Conservation (phyloP, 2,888 invertebrate species). For the Ctena decussata region DNA sequence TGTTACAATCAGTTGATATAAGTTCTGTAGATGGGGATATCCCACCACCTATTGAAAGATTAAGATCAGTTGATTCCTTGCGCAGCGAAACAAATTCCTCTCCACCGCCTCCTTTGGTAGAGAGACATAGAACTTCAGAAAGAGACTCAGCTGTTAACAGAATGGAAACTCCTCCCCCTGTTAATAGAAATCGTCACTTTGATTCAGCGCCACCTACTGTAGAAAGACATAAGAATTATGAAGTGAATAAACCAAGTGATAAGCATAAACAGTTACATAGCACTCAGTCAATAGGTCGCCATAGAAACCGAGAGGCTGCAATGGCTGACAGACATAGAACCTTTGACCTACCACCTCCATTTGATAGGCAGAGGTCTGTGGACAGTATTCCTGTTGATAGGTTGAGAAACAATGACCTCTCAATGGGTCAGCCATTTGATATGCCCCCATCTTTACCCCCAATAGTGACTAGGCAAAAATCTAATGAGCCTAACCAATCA, state of each 20-base stretch:
- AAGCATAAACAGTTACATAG: neutral
- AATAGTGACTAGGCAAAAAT: conserved; percentile 38
- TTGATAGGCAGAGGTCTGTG: conserved; percentile 58
- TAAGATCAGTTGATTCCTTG: conserved; percentile 8
- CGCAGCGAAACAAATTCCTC: neutral
- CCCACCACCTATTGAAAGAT: conserved; percentile 27
- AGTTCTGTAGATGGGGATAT: conserved; percentile 14
- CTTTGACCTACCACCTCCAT: conserved; percentile 45
- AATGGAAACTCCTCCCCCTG: neutral
- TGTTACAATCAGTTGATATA: conserved; percentile 56
- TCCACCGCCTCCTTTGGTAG: conserved; percentile 1
- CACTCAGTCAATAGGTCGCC: conserved; percentile 5
- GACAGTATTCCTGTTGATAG: conserved; percentile 63
- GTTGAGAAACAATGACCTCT: conserved; percentile 31
- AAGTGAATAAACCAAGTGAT: conserved; percentile 13
- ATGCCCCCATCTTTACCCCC: conserved; percentile 63
- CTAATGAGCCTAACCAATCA: conserved; percentile 23
- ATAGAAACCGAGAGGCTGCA: conserved; percentile 26
- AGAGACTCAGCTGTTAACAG: conserved; percentile 5
- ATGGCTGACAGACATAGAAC: conserved; percentile 45
- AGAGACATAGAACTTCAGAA: neutral
- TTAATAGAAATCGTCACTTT: neutral
- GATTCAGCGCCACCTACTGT: conserved; percentile 25
- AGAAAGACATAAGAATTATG: conserved; percentile 36
- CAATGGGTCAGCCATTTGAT: conserved; percentile 47